These are phyloP conservation scores for Orthosia gothica DNA, from an alignment of 2,888 invertebrate species.

Conservation along the genomic window DNA sequence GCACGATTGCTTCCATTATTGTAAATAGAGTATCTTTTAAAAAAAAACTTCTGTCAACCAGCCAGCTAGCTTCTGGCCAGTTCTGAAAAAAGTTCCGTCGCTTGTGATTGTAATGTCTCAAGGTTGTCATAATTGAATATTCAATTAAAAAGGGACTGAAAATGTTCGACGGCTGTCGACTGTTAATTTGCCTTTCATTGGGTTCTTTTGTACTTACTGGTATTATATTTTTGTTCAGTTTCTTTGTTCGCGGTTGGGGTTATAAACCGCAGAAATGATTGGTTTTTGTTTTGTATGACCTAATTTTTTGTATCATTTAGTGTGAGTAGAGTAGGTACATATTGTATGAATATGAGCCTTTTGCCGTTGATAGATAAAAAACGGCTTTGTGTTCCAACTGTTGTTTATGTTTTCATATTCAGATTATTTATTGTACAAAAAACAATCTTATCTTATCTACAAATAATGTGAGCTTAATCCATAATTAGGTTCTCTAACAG, in stretches of 20 bases:
- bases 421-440: too few relatives aligned
- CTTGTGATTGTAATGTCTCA: constrained; percentile 16
- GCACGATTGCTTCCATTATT: background rate
- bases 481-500: too few relatives aligned
- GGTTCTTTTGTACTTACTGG: background rate
- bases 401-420: too few relatives aligned
- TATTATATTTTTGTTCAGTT: constrained; percentile 1
- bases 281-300: constrained; percentile 27
- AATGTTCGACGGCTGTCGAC: background rate
- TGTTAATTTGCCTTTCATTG: constrained; percentile 1
- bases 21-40: too few relatives aligned
- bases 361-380: background rate
- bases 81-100: constrained; percentile 3
- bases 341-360: background rate
- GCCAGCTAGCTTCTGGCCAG: background rate
- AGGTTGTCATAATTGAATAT: constrained; percentile 33
- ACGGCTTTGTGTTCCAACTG: too few relatives aligned
- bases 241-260: constrained; percentile 6
- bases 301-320: constrained; percentile 5
- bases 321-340: background rate
- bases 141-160: constrained; percentile 6
- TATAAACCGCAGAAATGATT: background rate
- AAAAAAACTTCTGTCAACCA: too few relatives aligned
- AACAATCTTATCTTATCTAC: too few relatives aligned
- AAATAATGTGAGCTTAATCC: too few relatives aligned